Percentiles rank a stretch among this genome's conserved stretches.
Evolutionary conservation across 2,888 invertebrate genomes (phyloP).

Genomic region (Diarsia dahlii): DNA sequence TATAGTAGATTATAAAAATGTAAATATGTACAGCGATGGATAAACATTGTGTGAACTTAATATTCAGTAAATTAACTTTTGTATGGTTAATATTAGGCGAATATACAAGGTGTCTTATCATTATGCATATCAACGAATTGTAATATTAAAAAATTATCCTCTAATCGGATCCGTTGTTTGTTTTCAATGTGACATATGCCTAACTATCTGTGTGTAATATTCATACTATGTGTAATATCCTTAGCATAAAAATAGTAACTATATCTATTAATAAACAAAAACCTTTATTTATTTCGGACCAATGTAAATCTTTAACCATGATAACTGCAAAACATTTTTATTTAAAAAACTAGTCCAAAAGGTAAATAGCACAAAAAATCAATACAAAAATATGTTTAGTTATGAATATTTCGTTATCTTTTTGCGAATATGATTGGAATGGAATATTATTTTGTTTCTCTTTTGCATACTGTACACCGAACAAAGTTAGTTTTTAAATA

Average conservation of each 20-base stretch:
- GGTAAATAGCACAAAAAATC: constrained; percentile 38
- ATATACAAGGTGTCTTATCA: constrained; percentile 90
- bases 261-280: constrained; percentile 41
- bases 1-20: constrained; percentile 68
- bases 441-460: constrained; percentile 4
- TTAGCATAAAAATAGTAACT: constrained; percentile 46
- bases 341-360: constrained; percentile 54
- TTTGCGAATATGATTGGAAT: constrained; percentile 29
- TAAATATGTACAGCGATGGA: constrained; percentile 86
- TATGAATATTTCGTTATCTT: constrained; percentile 1
- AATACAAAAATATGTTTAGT: constrained; percentile 19
- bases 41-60: constrained; percentile 72
- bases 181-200: constrained; percentile 67
- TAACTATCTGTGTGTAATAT: constrained; percentile 61
- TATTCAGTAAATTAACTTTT: constrained; percentile 79
- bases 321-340: constrained; percentile 14
- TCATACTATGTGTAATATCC: constrained; percentile 48
- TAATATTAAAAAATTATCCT: constrained; percentile 75
- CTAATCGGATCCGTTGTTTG: constrained; percentile 67
- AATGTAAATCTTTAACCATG: constrained; percentile 40
- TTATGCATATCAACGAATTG: constrained; percentile 90
- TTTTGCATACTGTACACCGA: constrained; percentile 23
- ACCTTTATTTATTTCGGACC: constrained; percentile 60
- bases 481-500: constrained; percentile 39
- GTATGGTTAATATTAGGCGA: constrained; percentile 84